These are phyloP conservation scores for Speoplatyrhinus poulsoni DNA, from an alignment of 2,113 vertebrate species.

Conservation along the genomic window DNA sequence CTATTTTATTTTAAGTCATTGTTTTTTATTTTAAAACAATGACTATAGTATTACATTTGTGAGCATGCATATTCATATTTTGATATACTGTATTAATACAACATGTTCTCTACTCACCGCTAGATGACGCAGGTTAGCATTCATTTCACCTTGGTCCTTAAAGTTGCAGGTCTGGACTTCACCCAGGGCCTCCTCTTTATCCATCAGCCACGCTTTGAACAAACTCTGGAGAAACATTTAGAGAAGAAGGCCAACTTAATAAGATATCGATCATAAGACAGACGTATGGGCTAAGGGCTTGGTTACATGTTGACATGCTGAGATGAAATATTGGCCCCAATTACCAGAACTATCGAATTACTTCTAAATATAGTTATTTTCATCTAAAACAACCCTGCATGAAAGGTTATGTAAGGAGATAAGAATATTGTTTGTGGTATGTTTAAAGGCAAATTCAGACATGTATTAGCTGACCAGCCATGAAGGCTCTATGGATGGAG, in stretches of 20 bases:
- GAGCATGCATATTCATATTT: neutral
- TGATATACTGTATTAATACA: neutral
- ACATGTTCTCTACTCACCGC: slow-evolving; percentile 81
- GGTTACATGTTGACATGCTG: neutral
- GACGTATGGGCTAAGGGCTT: neutral
- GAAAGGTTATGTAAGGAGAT: neutral
- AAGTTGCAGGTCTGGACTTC: slow-evolving; percentile 88
- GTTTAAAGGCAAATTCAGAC: neutral
- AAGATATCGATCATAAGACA: slow-evolving; percentile 9
- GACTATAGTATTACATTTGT: too few relatives aligned
- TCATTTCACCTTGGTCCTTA: slow-evolving; percentile 87
- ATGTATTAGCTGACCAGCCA: neutral
- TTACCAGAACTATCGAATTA: slow-evolving; percentile 4
- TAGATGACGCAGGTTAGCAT: slow-evolving; percentile 85
- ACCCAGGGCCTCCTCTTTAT: slow-evolving; percentile 88
- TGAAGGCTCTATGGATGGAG: neutral
- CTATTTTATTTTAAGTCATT: too few relatives aligned
- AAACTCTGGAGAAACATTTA: slow-evolving; percentile 76
- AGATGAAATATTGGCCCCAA: neutral
- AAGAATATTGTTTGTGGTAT: neutral
- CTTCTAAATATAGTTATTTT: neutral
- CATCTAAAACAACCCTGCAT: neutral
- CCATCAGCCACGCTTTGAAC: slow-evolving; percentile 87
- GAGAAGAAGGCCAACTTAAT: neutral
- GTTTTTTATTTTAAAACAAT: too few relatives aligned